phyloP scores from a whole-genome alignment of 2,888 invertebrate genomes.

The Ypsolopha scabrella region DNA sequence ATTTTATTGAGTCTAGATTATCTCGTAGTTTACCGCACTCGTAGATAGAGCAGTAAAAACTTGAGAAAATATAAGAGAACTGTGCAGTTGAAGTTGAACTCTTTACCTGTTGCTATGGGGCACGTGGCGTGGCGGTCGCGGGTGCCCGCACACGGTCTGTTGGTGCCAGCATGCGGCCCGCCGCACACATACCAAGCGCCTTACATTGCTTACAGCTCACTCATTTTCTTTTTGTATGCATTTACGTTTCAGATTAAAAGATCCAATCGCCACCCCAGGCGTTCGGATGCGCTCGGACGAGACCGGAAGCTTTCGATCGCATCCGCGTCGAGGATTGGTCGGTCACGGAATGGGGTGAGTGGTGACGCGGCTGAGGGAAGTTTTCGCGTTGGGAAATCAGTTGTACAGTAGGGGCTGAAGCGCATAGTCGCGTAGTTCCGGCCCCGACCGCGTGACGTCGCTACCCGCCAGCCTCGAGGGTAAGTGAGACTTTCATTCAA shows the following conservation, averaged over 20 bases:
- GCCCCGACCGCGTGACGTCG: slow-evolving; percentile 33
- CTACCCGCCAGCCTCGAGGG: slow-evolving; percentile 48
- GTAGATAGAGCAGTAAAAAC: background rate
- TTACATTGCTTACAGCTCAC: slow-evolving; percentile 36
- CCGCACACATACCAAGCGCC: slow-evolving; percentile 38
- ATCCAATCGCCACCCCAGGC: slow-evolving; percentile 59
- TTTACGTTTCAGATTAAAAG: slow-evolving; percentile 69
- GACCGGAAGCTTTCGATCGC: slow-evolving; percentile 37
- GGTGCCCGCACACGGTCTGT: background rate
- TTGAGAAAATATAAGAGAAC: background rate
- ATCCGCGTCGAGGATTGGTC: slow-evolving; percentile 39
- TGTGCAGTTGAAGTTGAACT: background rate
- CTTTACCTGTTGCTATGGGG: slow-evolving; percentile 54
- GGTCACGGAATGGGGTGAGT: slow-evolving; percentile 46
- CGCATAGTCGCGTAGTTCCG: slow-evolving; percentile 33
- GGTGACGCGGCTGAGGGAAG: slow-evolving; percentile 62
- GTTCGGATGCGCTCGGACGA: slow-evolving; percentile 40
- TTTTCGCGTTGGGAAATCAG: slow-evolving; percentile 63
- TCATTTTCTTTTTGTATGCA: slow-evolving; percentile 64
- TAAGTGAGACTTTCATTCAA: slow-evolving; percentile 63
- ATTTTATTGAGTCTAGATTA: too few species aligned
- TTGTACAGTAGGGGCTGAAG: slow-evolving; percentile 24
- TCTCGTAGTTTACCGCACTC: background rate
- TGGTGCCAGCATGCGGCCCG: slow-evolving; percentile 7
- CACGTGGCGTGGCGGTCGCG: slow-evolving; percentile 1